Percentiles rank a stretch among this genome's conserved stretches.
These are phyloP conservation scores for Dysdera silvatica DNA, from an alignment of 1,140 invertebrate species.

Conservation along the genomic window DNA sequence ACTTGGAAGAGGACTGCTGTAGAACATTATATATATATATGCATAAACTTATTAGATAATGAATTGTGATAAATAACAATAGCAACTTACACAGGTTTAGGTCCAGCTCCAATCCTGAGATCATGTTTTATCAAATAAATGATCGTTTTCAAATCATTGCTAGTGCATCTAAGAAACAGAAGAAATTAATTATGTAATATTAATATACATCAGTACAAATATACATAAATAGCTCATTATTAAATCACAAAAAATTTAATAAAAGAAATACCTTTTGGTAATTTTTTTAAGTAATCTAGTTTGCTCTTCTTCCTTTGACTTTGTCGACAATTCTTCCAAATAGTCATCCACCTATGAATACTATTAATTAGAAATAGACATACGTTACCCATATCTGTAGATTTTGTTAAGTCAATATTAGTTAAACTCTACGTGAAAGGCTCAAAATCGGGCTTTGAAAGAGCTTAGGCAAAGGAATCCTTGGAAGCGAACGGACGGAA, in stretches of 20 bases:
- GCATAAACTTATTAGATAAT: too few relatives aligned
- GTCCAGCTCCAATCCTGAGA: constrained; percentile 79
- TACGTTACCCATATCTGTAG: too few relatives aligned
- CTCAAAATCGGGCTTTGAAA: too few relatives aligned
- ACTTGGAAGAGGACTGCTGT: too few relatives aligned
- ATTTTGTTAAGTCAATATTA: too few relatives aligned
- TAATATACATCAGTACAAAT: neutral
- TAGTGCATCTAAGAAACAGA: constrained; percentile 57
- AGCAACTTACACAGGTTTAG: constrained; percentile 79
- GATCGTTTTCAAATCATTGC: constrained; percentile 75
- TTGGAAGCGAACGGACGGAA: too few relatives aligned
- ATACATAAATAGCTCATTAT: neutral
- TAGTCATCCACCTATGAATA: constrained; percentile 59
- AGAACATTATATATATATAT: too few relatives aligned
- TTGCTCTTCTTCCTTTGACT: constrained; percentile 84
- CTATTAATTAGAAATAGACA: too few relatives aligned
- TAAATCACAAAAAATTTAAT: neutral
- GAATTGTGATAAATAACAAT: too few relatives aligned
- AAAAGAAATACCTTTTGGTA: constrained; percentile 49
- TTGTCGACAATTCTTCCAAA: constrained; percentile 59
- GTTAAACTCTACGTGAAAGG: too few relatives aligned
- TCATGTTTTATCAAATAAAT: constrained; percentile 83
- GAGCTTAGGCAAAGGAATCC: too few relatives aligned
- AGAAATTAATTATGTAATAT: constrained; percentile 10
- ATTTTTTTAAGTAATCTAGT: constrained; percentile 64